Percentiles rank a stretch among this genome's conserved stretches.
Conservation (phyloP, 1,140 invertebrate species). For the Macrocentrus cingulum region DNA sequence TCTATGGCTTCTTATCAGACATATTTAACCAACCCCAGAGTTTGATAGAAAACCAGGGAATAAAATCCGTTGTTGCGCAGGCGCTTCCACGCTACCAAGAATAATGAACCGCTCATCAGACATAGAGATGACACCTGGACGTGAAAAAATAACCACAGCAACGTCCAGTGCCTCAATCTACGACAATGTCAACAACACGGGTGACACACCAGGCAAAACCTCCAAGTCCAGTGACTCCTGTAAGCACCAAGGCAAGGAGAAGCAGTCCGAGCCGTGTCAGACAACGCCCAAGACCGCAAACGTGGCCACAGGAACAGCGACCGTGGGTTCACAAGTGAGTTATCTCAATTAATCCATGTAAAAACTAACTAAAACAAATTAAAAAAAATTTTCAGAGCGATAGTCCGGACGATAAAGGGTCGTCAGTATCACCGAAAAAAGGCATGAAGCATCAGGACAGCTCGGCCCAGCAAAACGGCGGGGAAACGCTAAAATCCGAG, state of each 20-base stretch:
- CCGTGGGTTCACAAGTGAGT: slow-evolving; percentile 60
- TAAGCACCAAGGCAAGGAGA: slow-evolving; percentile 52
- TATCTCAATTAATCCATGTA: neutral
- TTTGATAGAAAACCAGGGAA: neutral
- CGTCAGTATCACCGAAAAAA: slow-evolving; percentile 49
- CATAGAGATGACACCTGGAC: slow-evolving; percentile 62
- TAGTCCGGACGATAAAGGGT: slow-evolving; percentile 58
- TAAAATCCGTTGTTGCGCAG: slow-evolving; percentile 54
- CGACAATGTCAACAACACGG: slow-evolving; percentile 72
- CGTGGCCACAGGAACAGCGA: slow-evolving; percentile 62
- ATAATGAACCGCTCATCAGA: slow-evolving; percentile 72
- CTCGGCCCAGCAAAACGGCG: slow-evolving; percentile 59
- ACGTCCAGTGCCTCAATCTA: slow-evolving; percentile 87
- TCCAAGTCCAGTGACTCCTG: slow-evolving; percentile 41
- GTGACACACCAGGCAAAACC: slow-evolving; percentile 45
- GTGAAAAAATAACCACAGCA: slow-evolving; percentile 77
- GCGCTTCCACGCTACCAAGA: slow-evolving; percentile 81
- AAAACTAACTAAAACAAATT: no score
- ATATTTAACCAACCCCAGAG: neutral
- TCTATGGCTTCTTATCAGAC: neutral
- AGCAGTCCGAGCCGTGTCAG: slow-evolving; percentile 54
- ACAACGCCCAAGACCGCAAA: slow-evolving; percentile 53
- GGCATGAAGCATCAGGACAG: slow-evolving; percentile 59
- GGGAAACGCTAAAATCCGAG: slow-evolving; percentile 69
- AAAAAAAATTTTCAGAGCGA: slow-evolving; percentile 47